phyloP scores from a whole-genome alignment of 1,140 invertebrate genomes.

The Ceratoteleas bidentatus region DNA sequence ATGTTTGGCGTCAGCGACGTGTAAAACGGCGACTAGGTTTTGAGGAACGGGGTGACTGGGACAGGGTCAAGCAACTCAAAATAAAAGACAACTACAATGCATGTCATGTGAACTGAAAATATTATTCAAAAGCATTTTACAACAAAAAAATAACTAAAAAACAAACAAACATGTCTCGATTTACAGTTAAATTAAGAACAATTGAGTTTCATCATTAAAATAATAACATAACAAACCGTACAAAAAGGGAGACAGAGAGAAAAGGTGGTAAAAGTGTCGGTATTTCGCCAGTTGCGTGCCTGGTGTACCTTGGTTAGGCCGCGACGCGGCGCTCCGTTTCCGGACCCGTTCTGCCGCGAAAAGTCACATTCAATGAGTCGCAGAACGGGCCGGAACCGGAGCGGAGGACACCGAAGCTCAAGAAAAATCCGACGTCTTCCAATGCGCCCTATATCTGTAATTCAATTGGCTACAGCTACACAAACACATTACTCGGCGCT shows the following conservation, averaged over 20 bases:
- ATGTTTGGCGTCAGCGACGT: slow-evolving; percentile 33
- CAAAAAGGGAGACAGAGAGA: slow-evolving; percentile 78
- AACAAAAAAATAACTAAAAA: slow-evolving; percentile 82
- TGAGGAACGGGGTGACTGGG: slow-evolving; percentile 10
- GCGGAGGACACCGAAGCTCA: too few relatives aligned
- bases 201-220: slow-evolving; percentile 80
- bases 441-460: too few relatives aligned
- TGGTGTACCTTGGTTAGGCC: slow-evolving; percentile 32
- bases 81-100: slow-evolving; percentile 75
- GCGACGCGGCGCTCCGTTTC: too few relatives aligned
- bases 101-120: slow-evolving; percentile 82
- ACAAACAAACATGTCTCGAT: slow-evolving; percentile 81
- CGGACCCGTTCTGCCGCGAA: too few relatives aligned
- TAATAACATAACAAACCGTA: slow-evolving; percentile 82
- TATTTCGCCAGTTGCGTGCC: slow-evolving; percentile 43
- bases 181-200: slow-evolving; percentile 83
- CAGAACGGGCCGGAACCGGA: too few relatives aligned
- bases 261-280: slow-evolving; percentile 66
- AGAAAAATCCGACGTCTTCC: too few relatives aligned
- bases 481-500: too few relatives aligned
- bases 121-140: slow-evolving; percentile 83
- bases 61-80: slow-evolving; percentile 56
- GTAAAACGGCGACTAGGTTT: slow-evolving; percentile 10
- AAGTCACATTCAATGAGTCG: too few relatives aligned
- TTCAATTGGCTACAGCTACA: too few relatives aligned